Percentiles rank a stretch among this genome's conserved stretches.
These are phyloP conservation scores for Epinotia nisella DNA, from an alignment of 2,888 invertebrate species.

Conservation along the genomic window DNA sequence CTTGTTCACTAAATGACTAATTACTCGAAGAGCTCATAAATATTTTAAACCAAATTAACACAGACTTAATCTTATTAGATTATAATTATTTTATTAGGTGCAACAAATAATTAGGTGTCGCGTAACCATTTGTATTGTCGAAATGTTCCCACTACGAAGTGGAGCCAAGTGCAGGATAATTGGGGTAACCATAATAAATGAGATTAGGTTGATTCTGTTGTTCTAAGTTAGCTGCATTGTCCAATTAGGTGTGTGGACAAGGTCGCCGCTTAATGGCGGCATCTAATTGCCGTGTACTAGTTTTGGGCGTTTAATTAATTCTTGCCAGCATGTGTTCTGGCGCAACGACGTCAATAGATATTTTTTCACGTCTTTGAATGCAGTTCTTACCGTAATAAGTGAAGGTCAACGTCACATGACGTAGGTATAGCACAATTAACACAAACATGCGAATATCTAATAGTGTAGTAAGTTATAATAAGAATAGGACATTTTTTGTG, in stretches of 20 bases:
- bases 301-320: constrained; percentile 59
- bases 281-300: constrained; percentile 60
- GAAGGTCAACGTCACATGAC: constrained; percentile 20
- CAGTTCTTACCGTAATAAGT: constrained; percentile 35
- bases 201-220: constrained; percentile 66
- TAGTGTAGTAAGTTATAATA: not conserved
- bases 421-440: not conserved
- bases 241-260: constrained; percentile 66
- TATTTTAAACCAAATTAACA: constrained; percentile 27
- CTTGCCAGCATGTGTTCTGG: constrained; percentile 53
- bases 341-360: constrained; percentile 47
- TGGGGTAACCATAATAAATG: constrained; percentile 66
- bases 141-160: constrained; percentile 72
- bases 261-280: constrained; percentile 63
- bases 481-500: no score
- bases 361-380: constrained; percentile 45
- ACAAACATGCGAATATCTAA: not conserved
- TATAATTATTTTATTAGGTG: constrained; percentile 48
- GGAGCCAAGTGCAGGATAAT: constrained; percentile 77
- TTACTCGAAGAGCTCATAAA: constrained; percentile 29
- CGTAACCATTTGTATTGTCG: constrained; percentile 63
- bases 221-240: constrained; percentile 59
- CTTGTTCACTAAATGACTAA: constrained; percentile 35
- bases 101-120: constrained; percentile 49
- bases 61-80: constrained; percentile 32